A percentile compares a stretch with the other conserved stretches of the same genome.
Evolutionary conservation across 2,113 vertebrate species (phyloP).

Genomic region (Vicugna pacos): DNA sequence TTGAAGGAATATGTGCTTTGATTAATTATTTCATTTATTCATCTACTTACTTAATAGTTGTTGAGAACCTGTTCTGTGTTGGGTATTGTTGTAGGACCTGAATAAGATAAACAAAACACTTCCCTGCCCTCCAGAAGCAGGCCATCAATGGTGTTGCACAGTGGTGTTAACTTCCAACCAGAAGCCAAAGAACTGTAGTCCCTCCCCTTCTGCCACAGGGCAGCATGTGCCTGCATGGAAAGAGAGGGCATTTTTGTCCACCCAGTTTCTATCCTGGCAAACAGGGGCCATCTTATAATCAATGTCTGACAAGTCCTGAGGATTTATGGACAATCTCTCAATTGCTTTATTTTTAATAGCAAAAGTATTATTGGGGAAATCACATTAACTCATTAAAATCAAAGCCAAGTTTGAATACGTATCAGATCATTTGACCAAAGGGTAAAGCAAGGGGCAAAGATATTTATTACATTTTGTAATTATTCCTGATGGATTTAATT

Average conservation of each 20-base stretch:
- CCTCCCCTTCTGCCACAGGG: background rate
- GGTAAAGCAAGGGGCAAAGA: background rate
- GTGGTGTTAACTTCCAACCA: background rate
- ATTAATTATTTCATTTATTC: background rate
- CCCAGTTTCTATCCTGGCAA: background rate
- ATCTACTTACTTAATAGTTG: background rate
- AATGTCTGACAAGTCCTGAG: background rate
- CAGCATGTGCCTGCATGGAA: background rate
- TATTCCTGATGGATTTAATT: background rate
- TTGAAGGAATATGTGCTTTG: background rate
- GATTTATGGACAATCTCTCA: background rate
- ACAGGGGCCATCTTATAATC: background rate
- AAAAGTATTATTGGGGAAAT: background rate
- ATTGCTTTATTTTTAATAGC: slow-evolving; percentile 40
- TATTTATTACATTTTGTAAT: background rate
- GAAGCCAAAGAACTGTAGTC: background rate
- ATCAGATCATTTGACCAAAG: background rate
- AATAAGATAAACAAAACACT: background rate
- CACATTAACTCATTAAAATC: background rate
- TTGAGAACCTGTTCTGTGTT: background rate
- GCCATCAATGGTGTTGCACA: no score
- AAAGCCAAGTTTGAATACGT: background rate
- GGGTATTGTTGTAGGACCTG: background rate
- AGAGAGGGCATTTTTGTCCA: background rate
- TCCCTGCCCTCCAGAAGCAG: background rate